Percentiles rank a stretch among this genome's conserved stretches.
Evolutionary conservation across 2,797 vertebrate genomes (phyloP).

Genomic region (Crenichthys baileyi): DNA sequence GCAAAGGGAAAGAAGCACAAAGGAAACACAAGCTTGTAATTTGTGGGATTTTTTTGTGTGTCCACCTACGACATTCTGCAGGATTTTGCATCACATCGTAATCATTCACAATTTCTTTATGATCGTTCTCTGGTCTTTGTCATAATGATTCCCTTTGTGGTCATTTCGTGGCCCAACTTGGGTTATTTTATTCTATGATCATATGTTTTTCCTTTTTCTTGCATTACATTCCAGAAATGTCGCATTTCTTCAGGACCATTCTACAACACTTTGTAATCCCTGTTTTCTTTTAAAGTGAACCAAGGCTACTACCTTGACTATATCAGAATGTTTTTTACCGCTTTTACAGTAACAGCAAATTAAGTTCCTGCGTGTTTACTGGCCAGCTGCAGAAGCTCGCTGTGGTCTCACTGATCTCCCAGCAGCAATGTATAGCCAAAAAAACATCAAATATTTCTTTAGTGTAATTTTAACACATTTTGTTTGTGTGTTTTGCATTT

Average conservation of each 20-base stretch:
- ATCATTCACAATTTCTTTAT: background rate
- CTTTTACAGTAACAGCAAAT: background rate
- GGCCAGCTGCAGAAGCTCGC: background rate
- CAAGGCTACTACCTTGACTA: background rate
- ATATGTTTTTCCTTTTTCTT: background rate
- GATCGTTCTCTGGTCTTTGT: background rate
- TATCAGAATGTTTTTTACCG: background rate
- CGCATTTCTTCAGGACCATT: background rate
- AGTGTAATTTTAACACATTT: background rate
- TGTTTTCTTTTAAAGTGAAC: background rate
- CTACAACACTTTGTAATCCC: background rate
- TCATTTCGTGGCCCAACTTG: background rate
- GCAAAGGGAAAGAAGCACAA: background rate
- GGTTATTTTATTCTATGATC: background rate
- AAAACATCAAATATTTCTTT: background rate
- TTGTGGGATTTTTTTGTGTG: background rate
- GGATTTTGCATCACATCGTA: background rate
- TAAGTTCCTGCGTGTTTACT: background rate
- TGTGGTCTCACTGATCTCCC: background rate
- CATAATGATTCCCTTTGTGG: background rate
- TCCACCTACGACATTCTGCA: background rate
- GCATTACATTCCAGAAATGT: background rate
- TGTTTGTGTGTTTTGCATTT: background rate
- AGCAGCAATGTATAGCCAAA: slow-evolving; percentile 1
- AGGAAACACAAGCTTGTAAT: background rate